Conservation (phyloP, 2,113 vertebrate genomes). For the Apodemus speciosus region DNA sequence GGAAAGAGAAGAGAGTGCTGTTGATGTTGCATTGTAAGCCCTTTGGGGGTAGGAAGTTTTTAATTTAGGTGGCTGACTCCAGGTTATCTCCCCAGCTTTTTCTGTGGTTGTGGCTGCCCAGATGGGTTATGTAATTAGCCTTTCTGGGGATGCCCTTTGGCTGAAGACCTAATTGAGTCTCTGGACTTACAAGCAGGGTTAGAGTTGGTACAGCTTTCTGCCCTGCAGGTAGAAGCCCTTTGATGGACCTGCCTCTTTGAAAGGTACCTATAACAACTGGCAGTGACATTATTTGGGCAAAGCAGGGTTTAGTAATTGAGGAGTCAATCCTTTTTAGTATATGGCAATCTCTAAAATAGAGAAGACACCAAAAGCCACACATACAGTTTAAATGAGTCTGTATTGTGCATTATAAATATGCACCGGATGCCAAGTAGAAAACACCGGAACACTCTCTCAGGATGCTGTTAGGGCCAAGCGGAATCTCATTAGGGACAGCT, state of each 20-base stretch:
- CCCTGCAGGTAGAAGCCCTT: slow-evolving; percentile 53
- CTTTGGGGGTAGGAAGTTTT: slow-evolving; percentile 56
- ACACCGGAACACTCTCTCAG: slow-evolving; percentile 84
- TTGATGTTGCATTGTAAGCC: neutral
- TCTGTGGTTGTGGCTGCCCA: neutral
- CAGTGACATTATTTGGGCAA: slow-evolving; percentile 69
- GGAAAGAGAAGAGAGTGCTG: neutral
- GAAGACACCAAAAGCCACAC: slow-evolving; percentile 73
- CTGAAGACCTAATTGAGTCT: slow-evolving; percentile 63
- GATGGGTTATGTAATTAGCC: slow-evolving; percentile 34
- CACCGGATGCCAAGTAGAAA: slow-evolving; percentile 84
- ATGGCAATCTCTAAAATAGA: slow-evolving; percentile 55
- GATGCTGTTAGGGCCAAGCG: slow-evolving; percentile 88
- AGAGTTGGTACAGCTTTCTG: slow-evolving; percentile 18
- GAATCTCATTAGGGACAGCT: slow-evolving; percentile 90
- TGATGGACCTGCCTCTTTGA: slow-evolving; percentile 62
- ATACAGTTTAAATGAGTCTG: slow-evolving; percentile 81
- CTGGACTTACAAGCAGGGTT: slow-evolving; percentile 34
- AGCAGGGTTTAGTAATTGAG: slow-evolving; percentile 66
- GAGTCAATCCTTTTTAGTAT: slow-evolving; percentile 38
- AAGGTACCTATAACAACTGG: slow-evolving; percentile 14
- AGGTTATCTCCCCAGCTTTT: neutral
- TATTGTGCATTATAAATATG: slow-evolving; percentile 84
- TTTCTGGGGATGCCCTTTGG: slow-evolving; percentile 64
- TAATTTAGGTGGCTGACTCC: slow-evolving; percentile 48